Evolutionary conservation across 1,140 invertebrate species (phyloP).

Genomic region (Monochamus saltuarius): DNA sequence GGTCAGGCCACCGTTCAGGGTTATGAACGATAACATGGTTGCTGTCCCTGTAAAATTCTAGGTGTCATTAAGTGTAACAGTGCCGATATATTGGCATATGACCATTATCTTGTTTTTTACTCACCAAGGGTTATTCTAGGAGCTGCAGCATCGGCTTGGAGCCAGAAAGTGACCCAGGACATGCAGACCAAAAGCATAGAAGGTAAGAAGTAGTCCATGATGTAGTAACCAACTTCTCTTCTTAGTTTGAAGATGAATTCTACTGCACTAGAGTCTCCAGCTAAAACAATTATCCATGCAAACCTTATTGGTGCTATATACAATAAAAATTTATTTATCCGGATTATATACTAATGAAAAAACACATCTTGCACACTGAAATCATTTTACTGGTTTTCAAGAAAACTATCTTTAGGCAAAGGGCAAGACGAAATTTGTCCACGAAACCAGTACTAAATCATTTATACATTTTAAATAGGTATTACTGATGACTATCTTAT

Average conservation of each 20-base stretch:
- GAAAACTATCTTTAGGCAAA: too few relatives aligned
- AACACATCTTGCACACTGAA: too few relatives aligned
- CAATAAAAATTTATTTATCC: too few relatives aligned
- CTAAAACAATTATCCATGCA: slow-evolving; percentile 54
- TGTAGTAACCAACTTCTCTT: slow-evolving; percentile 82
- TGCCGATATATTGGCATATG: slow-evolving; percentile 2
- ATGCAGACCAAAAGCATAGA: slow-evolving; percentile 85
- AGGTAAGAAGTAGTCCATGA: slow-evolving; percentile 88
- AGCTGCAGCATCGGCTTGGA: slow-evolving; percentile 82
- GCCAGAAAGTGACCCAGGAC: slow-evolving; percentile 90
- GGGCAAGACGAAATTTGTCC: too few relatives aligned
- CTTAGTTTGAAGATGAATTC: slow-evolving; percentile 76
- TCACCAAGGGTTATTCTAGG: slow-evolving; percentile 76
- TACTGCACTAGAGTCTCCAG: slow-evolving; percentile 78
- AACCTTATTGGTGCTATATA: too few relatives aligned
- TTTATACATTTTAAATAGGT: too few relatives aligned
- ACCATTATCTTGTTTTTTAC: slow-evolving; percentile 5
- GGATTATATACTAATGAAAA: too few relatives aligned
- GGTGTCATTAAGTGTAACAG: neutral
- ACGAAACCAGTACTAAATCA: too few relatives aligned
- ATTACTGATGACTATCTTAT: too few relatives aligned
- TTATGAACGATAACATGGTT: slow-evolving; percentile 85
- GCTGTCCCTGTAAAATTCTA: slow-evolving; percentile 64
- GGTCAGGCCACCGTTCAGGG: slow-evolving; percentile 76
- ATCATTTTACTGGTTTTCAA: too few relatives aligned